These are phyloP conservation scores for Pangasius larnaudii DNA, from an alignment of 2,797 vertebrate species.

Conservation along the genomic window DNA sequence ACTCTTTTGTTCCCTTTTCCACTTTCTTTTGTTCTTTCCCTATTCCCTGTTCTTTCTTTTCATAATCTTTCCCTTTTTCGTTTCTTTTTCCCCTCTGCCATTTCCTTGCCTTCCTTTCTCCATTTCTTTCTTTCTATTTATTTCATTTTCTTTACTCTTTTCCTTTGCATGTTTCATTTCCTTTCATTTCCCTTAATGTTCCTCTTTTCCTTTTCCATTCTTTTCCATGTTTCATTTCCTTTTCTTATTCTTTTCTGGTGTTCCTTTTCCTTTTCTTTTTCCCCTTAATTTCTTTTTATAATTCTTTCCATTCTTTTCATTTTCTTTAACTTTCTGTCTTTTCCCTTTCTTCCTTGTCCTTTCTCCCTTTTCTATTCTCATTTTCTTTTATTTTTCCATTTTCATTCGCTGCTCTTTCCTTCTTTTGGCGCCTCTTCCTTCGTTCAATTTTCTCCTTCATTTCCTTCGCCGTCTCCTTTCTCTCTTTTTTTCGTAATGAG, in stretches of 20 bases:
- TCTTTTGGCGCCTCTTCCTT: too few relatives aligned
- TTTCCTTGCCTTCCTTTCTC: neutral
- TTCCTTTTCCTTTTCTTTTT: neutral
- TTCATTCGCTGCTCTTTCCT: too few relatives aligned
- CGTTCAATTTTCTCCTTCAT: neutral
- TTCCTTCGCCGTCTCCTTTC: neutral
- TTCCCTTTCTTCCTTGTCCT: neutral
- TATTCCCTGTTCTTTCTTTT: neutral
- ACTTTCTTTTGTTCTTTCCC: neutral
- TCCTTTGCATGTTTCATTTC: neutral
- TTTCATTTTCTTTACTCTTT: neutral
- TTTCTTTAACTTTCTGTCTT: neutral
- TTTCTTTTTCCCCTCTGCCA: neutral
- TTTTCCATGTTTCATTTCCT: neutral
- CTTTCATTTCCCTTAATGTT: neutral
- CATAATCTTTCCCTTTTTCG: neutral
- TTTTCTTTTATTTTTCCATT: neutral
- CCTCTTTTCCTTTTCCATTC: neutral
- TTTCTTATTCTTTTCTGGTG: neutral
- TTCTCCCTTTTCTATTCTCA: neutral
- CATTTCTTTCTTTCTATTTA: neutral
- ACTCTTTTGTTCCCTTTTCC: neutral
- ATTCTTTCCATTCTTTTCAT: neutral
- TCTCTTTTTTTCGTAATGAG: too few relatives aligned
- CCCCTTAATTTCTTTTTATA: neutral